Evolutionary conservation across 1,140 invertebrate genomes (phyloP).

Genomic region (Cydia fagiglandana): DNA sequence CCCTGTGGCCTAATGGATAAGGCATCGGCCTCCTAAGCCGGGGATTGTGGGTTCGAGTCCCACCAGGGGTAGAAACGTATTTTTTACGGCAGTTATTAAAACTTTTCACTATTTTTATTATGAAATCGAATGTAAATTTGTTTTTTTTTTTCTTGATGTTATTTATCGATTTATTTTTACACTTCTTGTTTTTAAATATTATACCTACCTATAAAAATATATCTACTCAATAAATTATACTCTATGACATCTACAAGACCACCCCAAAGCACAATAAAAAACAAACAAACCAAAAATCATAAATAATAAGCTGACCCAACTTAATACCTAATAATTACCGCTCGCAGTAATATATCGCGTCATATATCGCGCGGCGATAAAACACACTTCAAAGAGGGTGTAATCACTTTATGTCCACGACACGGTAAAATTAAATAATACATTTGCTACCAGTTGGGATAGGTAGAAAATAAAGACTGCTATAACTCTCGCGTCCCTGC

Average conservation of each 20-base stretch:
- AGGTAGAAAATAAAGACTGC: not conserved
- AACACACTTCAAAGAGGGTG: slow-evolving; percentile 4
- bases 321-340: not conserved
- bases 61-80: slow-evolving; percentile 52
- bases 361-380: not conserved
- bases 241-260: not conserved
- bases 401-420: slow-evolving; percentile 16
- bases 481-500: too few species aligned
- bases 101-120: too few species aligned
- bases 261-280: not conserved
- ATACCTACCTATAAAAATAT: too few species aligned
- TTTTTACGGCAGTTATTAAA: not conserved
- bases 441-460: not conserved
- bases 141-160: too few species aligned
- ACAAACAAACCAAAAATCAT: not conserved
- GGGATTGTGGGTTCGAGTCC: slow-evolving; percentile 68
- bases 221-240: not conserved
- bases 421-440: slow-evolving; percentile 6
- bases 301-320: not conserved
- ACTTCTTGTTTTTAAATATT: too few species aligned
- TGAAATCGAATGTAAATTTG: too few species aligned
- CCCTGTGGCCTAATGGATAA: slow-evolving; percentile 67
- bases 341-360: not conserved
- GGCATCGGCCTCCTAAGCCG: slow-evolving; percentile 65
- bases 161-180: too few species aligned